Evolutionary conservation across 1,140 invertebrate species (phyloP), one percentile per base, ranked within the genome.

Genomic region (Parapsyche elsis): DNA sequence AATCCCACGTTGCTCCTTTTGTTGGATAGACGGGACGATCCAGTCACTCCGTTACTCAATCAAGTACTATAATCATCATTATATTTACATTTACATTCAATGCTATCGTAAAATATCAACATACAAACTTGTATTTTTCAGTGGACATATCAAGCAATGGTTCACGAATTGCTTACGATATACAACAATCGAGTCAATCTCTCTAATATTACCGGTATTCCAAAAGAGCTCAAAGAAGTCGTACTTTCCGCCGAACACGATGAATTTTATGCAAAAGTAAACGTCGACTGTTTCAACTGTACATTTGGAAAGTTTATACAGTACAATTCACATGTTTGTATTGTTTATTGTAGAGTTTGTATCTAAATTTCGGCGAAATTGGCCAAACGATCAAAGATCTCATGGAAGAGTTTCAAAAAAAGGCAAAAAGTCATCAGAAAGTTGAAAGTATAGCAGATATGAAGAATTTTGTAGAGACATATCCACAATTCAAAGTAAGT

Each of bases 141-240:
- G 91, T 99, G 99, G 99, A 99, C 98, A 0, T 99, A 99, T 89
- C 98, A 99, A 88, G 98, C 98, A 9, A 99, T 99, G 98, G 97
- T 99, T 1, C 98, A 99, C 88, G 98, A 99, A 90, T 88, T 99
- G 61, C 87, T 99, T 24, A 94, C 94, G 0, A 98, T 99, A 83
- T 94, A 93, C 83, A 99, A 99, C 85, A 99, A 99, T 89, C 91
- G 97, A 80, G 97, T 99, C 2, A 96, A 95, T 86, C 90, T 99
- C 70, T 93, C 94, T 0, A 91, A 94, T 79, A 91, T 97, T 16
- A 93, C 94, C 49, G 94, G 93, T 24, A 92, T 95, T 71, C 92
- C 92, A n/a, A 97, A 97, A 87, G 97, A 99, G 84, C 90, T 98
- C 30, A 92, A 94, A 84, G 97, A 98, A 90, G 93, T 99, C 1